Evolutionary conservation across 2,888 invertebrate species (phyloP).

Genomic region (Trisateles emortualis): DNA sequence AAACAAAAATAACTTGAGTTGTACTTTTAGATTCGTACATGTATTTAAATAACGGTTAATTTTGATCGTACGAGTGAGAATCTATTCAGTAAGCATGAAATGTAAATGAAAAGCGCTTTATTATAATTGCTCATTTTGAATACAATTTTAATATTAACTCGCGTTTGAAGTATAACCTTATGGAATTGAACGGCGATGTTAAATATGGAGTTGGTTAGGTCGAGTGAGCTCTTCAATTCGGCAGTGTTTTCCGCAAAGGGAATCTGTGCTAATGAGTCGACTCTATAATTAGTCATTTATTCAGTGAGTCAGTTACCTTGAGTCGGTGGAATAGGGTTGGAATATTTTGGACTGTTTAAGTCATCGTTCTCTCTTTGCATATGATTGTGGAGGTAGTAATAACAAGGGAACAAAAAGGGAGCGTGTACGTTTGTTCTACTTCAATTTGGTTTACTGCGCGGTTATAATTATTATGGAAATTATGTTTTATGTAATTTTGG

Average conservation of each 20-base stretch:
- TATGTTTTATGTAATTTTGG: not conserved
- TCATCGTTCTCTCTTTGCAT: conserved; percentile 10
- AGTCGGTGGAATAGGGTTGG: conserved; percentile 26
- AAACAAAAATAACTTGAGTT: not conserved
- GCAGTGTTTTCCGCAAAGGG: conserved; percentile 29
- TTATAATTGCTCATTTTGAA: conserved; percentile 26
- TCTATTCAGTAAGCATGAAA: conserved; percentile 10
- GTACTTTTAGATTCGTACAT: not conserved
- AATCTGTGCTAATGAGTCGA: conserved; percentile 53
- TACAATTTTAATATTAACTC: conserved; percentile 31
- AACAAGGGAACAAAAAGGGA: conserved; percentile 12
- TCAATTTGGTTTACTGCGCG: not conserved
- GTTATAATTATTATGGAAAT: conserved; percentile 1
- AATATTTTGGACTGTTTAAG: conserved; percentile 43
- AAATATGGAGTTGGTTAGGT: conserved; percentile 24
- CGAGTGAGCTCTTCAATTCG: conserved; percentile 42
- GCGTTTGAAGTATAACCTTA: conserved; percentile 37
- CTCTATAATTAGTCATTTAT: conserved; percentile 54
- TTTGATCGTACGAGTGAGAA: not conserved
- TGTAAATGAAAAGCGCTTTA: conserved; percentile 20
- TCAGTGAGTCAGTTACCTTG: conserved; percentile 50
- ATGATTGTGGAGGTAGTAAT: conserved; percentile 6
- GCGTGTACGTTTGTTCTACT: conserved; percentile 4
- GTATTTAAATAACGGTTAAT: conserved; percentile 3
- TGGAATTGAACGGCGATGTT: conserved; percentile 27